Evolutionary conservation across 2,888 invertebrate genomes (phyloP), one percentile per base, ranked within the genome.

Genomic region (Cremastobaeus sp.): DNA sequence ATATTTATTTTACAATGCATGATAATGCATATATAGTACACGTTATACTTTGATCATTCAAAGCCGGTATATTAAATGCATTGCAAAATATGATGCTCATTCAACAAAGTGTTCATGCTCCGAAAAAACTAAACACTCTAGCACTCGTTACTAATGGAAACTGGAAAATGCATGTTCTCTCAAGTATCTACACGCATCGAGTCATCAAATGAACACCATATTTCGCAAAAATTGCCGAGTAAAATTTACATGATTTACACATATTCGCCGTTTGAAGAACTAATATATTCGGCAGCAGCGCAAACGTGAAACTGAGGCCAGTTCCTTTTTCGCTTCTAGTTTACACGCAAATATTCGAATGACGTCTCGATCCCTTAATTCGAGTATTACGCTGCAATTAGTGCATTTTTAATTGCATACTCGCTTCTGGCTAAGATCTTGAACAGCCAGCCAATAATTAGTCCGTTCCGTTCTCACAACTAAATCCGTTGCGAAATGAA

Each of bases 1-100:
- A 48, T 25, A 11, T 48, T 60, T 60, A 60, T 60, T 60, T 60
- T 47, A 60, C 59, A 60, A 60, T 60, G 48, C 60, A 60, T 15
- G 30, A 48, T 37, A 48, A 48, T 32, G 48, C 39, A 48, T 48
- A 20, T 60, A 30, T 48, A 30, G n/a, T 47, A 48, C 60, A 48
- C 39, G 48, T 48, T 39, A 12, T 3, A 48, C 48, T 60, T 48
- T 48, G 48, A 60, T 8, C 39, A 48, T 60, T 48, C 30, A 39
- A 60, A 60, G 39, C 32, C 32, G 50, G 28, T 14, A 18, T 60
- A 48, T 48, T 9, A 15, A 60, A 48, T 18, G n/a, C 11, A 6
- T 48, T 17, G 41, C 28, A 59, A 60, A 60, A 60, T 48, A 48
- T 14, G 8, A 20, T 48, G 60, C 39, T 48, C 60, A 25, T 47